phyloP scores from a whole-genome alignment of 2,888 invertebrate species.

The Portevinia maculata region DNA sequence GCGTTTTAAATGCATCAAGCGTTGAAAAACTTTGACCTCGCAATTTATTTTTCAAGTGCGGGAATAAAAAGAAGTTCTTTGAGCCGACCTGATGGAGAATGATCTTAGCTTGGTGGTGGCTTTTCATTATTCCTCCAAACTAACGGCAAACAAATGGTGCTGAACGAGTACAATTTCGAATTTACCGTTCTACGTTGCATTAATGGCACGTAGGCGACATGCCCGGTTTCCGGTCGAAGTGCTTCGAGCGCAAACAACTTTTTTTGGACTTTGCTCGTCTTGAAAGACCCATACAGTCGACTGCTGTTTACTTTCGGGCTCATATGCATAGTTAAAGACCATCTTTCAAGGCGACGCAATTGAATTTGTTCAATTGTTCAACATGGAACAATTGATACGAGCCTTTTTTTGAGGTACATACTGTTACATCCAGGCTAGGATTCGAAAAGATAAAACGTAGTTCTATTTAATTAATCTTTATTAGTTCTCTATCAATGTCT shows the following conservation, averaged over 20 bases:
- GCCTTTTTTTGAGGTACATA: no score
- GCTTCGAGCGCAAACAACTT: slow-evolving; percentile 60
- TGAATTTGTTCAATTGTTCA: no score
- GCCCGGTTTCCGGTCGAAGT: slow-evolving; percentile 17
- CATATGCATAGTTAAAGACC: slow-evolving; percentile 55
- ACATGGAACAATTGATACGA: no score
- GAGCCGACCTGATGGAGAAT: neutral
- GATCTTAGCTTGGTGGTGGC: neutral
- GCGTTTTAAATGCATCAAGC: slow-evolving; percentile 1
- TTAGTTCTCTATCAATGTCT: no score
- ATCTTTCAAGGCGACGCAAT: no score
- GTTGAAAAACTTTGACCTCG: neutral
- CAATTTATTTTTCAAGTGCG: slow-evolving; percentile 1
- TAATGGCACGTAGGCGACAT: slow-evolving; percentile 1
- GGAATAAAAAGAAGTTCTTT: neutral
- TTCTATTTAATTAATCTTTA: no score
- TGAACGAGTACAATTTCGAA: neutral
- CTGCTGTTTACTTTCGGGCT: slow-evolving; percentile 57
- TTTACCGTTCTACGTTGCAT: neutral
- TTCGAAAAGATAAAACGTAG: no score
- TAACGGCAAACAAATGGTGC: neutral
- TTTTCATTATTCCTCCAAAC: neutral
- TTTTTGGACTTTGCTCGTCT: slow-evolving; percentile 57
- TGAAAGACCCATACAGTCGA: slow-evolving; percentile 56
- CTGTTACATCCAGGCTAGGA: no score